Evolutionary conservation across 2,888 invertebrate species (phyloP).

Genomic region (Helobdella robusta): DNA sequence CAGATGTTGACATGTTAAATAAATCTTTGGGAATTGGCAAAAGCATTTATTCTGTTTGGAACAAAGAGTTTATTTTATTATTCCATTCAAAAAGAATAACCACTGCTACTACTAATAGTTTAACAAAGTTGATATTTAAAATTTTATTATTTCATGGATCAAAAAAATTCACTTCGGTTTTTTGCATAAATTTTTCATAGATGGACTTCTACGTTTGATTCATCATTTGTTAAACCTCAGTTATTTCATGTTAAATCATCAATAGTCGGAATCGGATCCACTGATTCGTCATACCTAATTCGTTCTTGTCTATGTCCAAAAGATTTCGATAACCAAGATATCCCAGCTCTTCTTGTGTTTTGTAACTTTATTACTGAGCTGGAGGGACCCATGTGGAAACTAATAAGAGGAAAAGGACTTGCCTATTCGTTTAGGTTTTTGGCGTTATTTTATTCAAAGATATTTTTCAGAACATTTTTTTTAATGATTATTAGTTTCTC

Average conservation of each 20-base stretch:
- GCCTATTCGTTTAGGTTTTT: conserved; percentile 67
- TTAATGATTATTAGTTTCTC: not conserved
- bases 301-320: conserved; percentile 64
- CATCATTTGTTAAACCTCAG: not conserved
- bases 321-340: conserved; percentile 55
- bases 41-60: not conserved
- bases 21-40: not conserved
- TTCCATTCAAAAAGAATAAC: too few species aligned
- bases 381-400: conserved; percentile 81
- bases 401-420: conserved; percentile 74
- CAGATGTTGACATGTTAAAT: conserved; percentile 56
- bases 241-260: conserved; percentile 43
- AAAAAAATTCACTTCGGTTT: not conserved
- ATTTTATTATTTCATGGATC: not conserved
- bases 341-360: conserved; percentile 65
- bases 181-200: conserved; percentile 5
- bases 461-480: not conserved
- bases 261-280: conserved; percentile 69
- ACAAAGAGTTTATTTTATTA: conserved; percentile 12
- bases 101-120: too few species aligned
- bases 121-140: not conserved
- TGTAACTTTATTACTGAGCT: conserved; percentile 76
- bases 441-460: not conserved
- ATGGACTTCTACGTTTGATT: conserved; percentile 15
- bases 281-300: conserved; percentile 67